Percentiles rank a stretch among this genome's conserved stretches.
These are phyloP conservation scores for Xenotilapia longispinis DNA, from an alignment of 2,113 vertebrate species.

Conservation along the genomic window DNA sequence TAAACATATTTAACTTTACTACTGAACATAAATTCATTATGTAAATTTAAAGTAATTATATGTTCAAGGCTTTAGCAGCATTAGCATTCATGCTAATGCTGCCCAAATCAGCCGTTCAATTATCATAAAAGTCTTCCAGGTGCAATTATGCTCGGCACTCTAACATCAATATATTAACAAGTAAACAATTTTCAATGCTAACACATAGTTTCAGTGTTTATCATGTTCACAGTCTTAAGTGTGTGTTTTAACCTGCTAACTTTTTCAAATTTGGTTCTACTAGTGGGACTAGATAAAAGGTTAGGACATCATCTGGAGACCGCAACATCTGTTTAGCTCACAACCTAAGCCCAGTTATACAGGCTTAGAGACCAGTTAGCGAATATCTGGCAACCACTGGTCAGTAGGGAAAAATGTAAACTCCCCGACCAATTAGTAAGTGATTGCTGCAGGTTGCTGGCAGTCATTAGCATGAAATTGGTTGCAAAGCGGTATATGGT, in stretches of 20 bases:
- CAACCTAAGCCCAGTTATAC: not conserved
- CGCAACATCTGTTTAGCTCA: not conserved
- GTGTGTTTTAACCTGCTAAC: not conserved
- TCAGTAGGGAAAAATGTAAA: not conserved
- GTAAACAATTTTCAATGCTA: not conserved
- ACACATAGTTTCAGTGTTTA: not conserved
- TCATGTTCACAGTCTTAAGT: not conserved
- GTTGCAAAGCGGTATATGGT: not conserved
- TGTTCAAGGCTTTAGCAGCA: not conserved
- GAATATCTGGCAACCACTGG: not conserved
- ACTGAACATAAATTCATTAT: not conserved
- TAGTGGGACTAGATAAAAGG: not conserved
- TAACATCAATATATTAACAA: not conserved
- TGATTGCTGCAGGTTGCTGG: not conserved
- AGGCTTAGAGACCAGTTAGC: not conserved
- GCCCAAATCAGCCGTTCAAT: not conserved
- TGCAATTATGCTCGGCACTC: not conserved
- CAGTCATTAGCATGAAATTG: not conserved
- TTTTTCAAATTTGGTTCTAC: not conserved
- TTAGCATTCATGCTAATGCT: not conserved
- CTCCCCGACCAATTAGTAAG: not conserved
- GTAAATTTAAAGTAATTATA: not conserved
- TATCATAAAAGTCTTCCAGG: not conserved
- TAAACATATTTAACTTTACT: not conserved
- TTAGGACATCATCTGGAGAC: not conserved